Percentiles rank a stretch among this genome's conserved stretches.
Evolutionary conservation across 2,888 invertebrate genomes (phyloP).

Genomic region (Leistus spinibarbis): DNA sequence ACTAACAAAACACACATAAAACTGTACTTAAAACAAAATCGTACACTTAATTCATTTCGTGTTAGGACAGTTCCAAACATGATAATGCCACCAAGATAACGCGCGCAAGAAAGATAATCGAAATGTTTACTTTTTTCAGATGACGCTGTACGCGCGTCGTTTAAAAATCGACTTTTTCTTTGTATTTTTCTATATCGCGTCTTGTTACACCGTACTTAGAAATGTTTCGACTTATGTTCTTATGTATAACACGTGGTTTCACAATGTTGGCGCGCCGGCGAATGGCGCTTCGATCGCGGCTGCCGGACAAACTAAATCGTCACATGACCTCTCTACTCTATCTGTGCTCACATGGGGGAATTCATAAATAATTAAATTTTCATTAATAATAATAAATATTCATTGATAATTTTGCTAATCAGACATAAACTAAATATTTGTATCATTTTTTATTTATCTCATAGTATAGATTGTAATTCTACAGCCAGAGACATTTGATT

Average conservation of each 20-base stretch:
- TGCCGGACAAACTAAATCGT: slow-evolving; percentile 10
- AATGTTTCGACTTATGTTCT: slow-evolving; percentile 7
- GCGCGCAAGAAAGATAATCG: neutral
- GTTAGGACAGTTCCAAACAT: neutral
- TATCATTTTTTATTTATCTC: too few species aligned
- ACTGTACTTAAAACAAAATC: neutral
- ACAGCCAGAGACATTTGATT: too few species aligned
- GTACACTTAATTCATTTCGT: neutral
- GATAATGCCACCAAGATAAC: neutral
- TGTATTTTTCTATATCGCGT: neutral
- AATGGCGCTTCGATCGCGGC: slow-evolving; percentile 17
- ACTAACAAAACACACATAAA: neutral
- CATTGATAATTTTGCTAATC: neutral
- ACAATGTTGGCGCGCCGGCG: slow-evolving; percentile 29
- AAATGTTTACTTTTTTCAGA: neutral
- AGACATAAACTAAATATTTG: neutral
- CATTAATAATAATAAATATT: neutral
- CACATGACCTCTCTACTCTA: slow-evolving; percentile 7
- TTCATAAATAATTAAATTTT: slow-evolving; percentile 7
- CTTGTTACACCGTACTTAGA: neutral
- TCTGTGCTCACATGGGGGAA: neutral
- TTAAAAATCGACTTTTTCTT: neutral
- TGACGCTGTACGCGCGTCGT: neutral
- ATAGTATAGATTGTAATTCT: too few species aligned
- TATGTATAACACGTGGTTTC: slow-evolving; percentile 24